These are phyloP conservation scores for Lethocerus indicus DNA, from an alignment of 1,140 invertebrate species.

Conservation along the genomic window DNA sequence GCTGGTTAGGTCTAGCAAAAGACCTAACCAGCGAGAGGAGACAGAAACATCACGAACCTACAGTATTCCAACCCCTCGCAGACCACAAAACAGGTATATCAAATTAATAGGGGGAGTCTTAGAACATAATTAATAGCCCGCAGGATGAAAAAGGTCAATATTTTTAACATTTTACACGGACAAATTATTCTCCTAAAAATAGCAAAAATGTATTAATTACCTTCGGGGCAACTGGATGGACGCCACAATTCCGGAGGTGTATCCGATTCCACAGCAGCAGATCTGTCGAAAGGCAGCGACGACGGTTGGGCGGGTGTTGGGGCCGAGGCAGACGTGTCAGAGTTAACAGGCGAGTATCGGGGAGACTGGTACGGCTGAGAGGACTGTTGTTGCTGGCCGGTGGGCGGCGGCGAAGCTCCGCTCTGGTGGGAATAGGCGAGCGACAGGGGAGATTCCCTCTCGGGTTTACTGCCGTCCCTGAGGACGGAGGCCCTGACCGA, in stretches of 20 bases:
- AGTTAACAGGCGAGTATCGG: conserved; percentile 3
- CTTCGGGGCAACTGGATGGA: conserved; percentile 28
- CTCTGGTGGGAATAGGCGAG: conserved; percentile 3
- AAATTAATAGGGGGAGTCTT: too few species aligned
- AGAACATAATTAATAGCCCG: too few species aligned
- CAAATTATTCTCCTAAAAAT: too few species aligned
- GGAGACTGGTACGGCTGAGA: too few species aligned
- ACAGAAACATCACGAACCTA: too few species aligned
- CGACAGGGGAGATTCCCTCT: conserved; percentile 16
- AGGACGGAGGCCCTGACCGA: conserved; percentile 38
- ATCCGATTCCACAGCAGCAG: conserved; percentile 22
- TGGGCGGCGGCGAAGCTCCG: conserved; percentile 1
- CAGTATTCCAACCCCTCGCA: too few species aligned
- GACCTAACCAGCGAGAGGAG: too few species aligned
- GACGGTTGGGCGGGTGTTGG: conserved; percentile 22
- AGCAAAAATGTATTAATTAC: conserved; percentile 22
- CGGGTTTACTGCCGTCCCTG: conserved; percentile 32
- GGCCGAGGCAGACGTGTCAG: conserved; percentile 19
- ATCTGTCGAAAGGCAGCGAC: conserved; percentile 22
- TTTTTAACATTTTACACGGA: too few species aligned
- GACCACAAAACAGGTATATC: too few species aligned
- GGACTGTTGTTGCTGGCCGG: too few species aligned
- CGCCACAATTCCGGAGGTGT: conserved; percentile 21
- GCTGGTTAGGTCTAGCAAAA: too few species aligned
- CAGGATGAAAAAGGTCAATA: too few species aligned